Percentiles rank a stretch among this genome's conserved stretches.
Evolutionary conservation across 2,797 vertebrate species (phyloP).

Genomic region (Poecilia picta): DNA sequence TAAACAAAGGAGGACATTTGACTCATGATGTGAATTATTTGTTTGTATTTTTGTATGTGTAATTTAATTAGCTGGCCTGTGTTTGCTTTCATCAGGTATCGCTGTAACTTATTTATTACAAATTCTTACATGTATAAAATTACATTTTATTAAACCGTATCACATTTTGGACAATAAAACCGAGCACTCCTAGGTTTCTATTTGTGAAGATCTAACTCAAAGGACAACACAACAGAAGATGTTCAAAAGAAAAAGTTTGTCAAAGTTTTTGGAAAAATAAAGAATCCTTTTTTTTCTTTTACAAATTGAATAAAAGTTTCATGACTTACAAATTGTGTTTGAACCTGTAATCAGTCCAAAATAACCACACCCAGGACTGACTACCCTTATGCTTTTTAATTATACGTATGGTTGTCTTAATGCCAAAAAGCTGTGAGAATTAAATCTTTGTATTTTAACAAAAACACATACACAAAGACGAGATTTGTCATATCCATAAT

Average conservation of each 20-base stretch:
- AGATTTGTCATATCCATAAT: too few species aligned
- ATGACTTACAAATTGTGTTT: background rate
- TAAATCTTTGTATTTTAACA: background rate
- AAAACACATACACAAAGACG: background rate
- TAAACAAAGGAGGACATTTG: background rate
- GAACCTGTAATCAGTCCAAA: background rate
- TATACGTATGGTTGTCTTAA: background rate
- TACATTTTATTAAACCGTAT: background rate
- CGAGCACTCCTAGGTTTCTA: background rate
- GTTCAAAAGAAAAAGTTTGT: background rate
- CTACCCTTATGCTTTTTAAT: background rate
- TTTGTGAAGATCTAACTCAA: background rate
- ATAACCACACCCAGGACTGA: background rate
- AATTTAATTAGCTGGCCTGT: background rate
- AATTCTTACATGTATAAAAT: background rate
- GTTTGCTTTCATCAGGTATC: background rate
- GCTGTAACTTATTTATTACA: background rate
- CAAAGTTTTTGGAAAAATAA: background rate
- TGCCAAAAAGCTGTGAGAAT: background rate
- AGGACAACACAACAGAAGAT: background rate
- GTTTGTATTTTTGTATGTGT: background rate
- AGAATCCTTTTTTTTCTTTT: background rate
- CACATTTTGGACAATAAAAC: background rate
- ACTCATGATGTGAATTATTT: background rate
- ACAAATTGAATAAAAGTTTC: background rate